Conservation (phyloP, 1,140 invertebrate species). For the Ditylenchus dipsaci region DNA sequence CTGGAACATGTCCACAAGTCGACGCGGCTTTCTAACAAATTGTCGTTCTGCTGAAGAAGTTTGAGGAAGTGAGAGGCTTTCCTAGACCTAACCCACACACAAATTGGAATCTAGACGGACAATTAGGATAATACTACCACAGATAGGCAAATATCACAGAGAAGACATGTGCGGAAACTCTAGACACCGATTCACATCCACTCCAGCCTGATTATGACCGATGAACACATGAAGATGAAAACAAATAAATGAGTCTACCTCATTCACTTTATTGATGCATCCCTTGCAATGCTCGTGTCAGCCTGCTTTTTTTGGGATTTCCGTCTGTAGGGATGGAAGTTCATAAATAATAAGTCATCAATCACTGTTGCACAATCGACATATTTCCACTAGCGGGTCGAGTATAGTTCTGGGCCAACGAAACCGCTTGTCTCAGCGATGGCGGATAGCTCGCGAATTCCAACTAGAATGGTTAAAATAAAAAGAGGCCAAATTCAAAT, state of each 20-base stretch:
- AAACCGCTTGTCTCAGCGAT: conserved; percentile 67
- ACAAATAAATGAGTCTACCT: conserved; percentile 26
- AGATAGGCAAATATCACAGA: conserved; percentile 59
- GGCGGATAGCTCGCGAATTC: conserved; percentile 50
- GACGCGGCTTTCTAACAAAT: conserved; percentile 65
- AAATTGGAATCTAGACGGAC: conserved; percentile 71
- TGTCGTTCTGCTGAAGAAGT: conserved; percentile 41
- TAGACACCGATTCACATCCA: conserved; percentile 89
- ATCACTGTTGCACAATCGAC: conserved; percentile 87
- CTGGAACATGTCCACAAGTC: conserved; percentile 85
- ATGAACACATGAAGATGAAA: too few species aligned
- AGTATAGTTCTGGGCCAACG: conserved; percentile 82
- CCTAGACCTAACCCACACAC: conserved; percentile 91
- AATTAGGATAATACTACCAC: too few species aligned
- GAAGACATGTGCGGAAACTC: conserved; percentile 72
- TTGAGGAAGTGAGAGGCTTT: conserved; percentile 86
- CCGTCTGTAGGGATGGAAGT: conserved; percentile 78
- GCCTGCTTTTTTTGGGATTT: conserved; percentile 41
- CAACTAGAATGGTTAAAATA: conserved; percentile 29
- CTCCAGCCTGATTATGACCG: conserved; percentile 83
- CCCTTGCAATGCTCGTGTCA: conserved; percentile 38
- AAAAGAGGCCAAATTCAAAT: background rate
- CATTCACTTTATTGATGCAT: conserved; percentile 54
- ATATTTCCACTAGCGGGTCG: conserved; percentile 91
- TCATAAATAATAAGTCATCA: conserved; percentile 87